Evolutionary conservation across 2,113 vertebrate species (phyloP).

Genomic region (Paraplagusia blochii): DNA sequence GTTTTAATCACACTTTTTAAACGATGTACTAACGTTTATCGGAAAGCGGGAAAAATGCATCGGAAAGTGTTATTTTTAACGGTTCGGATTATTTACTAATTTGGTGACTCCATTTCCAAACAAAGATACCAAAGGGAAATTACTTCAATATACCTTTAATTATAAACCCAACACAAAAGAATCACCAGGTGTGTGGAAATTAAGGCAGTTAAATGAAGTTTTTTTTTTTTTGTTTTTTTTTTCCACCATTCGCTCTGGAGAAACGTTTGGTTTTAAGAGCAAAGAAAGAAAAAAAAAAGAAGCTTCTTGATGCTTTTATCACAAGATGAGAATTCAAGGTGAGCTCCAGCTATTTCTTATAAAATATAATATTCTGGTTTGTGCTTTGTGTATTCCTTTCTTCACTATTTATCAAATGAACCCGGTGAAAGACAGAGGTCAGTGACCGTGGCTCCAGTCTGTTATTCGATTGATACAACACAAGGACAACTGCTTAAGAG

Average conservation of each 20-base stretch:
- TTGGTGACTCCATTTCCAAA: too few species aligned
- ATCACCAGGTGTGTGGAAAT: too few species aligned
- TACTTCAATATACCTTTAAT: too few species aligned
- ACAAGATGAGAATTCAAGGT: constrained; percentile 10
- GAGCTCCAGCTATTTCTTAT: neutral
- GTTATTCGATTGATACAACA: constrained; percentile 8
- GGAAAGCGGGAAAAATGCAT: too few species aligned
- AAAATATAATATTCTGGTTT: neutral
- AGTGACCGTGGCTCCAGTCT: constrained; percentile 17
- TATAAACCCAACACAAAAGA: too few species aligned
- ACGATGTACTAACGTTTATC: too few species aligned
- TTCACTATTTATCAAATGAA: neutral
- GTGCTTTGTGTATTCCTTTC: neutral
- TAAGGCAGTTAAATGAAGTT: neutral
- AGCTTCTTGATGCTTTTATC: constrained; percentile 3
- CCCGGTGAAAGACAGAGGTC: constrained; percentile 13
- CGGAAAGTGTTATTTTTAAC: too few species aligned
- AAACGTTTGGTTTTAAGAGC: neutral
- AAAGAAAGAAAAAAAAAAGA: neutral
- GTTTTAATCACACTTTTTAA: too few species aligned
- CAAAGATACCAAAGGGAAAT: too few species aligned
- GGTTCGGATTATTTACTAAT: too few species aligned
- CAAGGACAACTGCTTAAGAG: neutral
- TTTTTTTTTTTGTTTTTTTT: neutral
- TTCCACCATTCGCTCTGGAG: neutral